A percentile compares a stretch with the other conserved stretches of the same genome.
phyloP scores from a whole-genome alignment of 2,113 vertebrate species.

The Pseudorasbora parva region DNA sequence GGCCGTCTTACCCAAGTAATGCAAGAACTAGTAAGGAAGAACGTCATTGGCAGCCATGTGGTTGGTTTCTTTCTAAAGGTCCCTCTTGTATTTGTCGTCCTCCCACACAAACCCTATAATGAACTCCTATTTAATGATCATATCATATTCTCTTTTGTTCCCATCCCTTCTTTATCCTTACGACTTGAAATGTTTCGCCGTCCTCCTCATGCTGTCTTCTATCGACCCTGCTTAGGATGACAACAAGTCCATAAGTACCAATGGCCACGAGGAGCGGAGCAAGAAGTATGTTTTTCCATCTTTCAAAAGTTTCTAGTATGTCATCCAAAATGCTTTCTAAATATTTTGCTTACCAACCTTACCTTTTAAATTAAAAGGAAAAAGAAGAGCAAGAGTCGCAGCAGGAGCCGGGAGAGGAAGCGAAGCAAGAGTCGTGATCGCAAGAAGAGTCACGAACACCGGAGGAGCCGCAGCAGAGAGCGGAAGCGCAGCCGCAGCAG shows the following conservation, averaged over 20 bases:
- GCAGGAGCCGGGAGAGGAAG: conserved; percentile 86
- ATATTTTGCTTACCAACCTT: background rate
- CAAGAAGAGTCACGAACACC: conserved; percentile 85
- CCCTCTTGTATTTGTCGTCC: conserved; percentile 74
- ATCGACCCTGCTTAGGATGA: conserved; percentile 98
- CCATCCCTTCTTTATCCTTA: conserved; percentile 87
- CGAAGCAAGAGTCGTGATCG: conserved; percentile 87
- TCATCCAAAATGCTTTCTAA: background rate
- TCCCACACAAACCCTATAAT: conserved; percentile 85
- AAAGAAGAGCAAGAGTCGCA: conserved; percentile 91
- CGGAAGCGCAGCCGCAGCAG: conserved; percentile 85
- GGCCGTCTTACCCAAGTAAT: conserved; percentile 48
- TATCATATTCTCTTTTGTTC: conserved; percentile 87
- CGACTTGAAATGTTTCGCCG: conserved; percentile 94
- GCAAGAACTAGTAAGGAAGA: conserved; percentile 53
- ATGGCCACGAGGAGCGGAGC: conserved; percentile 89
- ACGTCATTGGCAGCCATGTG: conserved; percentile 82
- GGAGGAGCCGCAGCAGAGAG: conserved; percentile 87
- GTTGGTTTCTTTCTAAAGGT: conserved; percentile 74
- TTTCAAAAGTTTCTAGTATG: background rate
- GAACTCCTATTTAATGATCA: conserved; percentile 69
- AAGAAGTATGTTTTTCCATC: conserved; percentile 85
- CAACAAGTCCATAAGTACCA: conserved; percentile 89
- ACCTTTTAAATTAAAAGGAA: conserved; percentile 74
- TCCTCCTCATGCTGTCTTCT: conserved; percentile 98